Evolutionary conservation across 2,888 invertebrate genomes (phyloP).

Genomic region (Epinotia demarniana): DNA sequence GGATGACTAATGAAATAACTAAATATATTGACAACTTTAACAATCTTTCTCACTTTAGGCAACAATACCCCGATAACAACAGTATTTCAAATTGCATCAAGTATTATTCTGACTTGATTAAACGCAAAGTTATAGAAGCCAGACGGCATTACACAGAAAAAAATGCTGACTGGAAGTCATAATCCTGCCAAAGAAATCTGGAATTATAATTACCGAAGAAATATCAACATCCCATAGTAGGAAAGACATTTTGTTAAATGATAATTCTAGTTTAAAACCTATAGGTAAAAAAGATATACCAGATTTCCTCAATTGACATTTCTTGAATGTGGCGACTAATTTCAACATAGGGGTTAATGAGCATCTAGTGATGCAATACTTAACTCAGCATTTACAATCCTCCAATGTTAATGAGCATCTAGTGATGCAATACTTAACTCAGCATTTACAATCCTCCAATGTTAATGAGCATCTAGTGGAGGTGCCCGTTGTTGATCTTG

Average conservation of each 20-base stretch:
- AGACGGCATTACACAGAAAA: background rate
- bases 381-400: too few relatives aligned
- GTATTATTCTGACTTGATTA: background rate
- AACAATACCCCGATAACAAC: background rate
- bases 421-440: too few relatives aligned
- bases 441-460: background rate
- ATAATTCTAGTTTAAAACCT: background rate
- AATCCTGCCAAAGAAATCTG: background rate
- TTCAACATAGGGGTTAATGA: too few relatives aligned
- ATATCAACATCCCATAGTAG: background rate
- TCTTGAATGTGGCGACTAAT: too few relatives aligned
- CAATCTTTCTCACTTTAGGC: background rate
- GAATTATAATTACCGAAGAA: background rate
- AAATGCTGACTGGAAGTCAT: background rate
- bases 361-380: too few relatives aligned
- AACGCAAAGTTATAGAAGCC: background rate
- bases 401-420: too few relatives aligned
- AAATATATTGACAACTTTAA: background rate
- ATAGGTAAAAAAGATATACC: background rate
- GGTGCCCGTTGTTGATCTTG: too few relatives aligned
- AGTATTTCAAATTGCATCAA: background rate
- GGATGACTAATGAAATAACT: too few relatives aligned
- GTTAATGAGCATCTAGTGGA: too few relatives aligned
- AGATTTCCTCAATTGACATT: background rate
- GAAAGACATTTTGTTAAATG: background rate